Evolutionary conservation across 2,113 vertebrate species (phyloP).

Genomic region (Balaeniceps rex): DNA sequence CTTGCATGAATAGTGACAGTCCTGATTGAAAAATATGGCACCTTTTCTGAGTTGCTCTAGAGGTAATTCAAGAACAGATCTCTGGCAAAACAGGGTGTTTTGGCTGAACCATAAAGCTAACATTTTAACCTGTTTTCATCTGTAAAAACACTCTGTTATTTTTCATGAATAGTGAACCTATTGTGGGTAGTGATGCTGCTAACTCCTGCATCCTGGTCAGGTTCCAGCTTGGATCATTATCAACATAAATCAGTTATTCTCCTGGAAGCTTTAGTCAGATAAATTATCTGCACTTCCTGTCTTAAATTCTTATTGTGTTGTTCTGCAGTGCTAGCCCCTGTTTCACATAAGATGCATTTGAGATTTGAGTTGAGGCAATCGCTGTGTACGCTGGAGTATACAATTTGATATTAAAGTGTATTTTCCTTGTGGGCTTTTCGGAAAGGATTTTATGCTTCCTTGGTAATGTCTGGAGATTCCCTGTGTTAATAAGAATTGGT

Average conservation of each 20-base stretch:
- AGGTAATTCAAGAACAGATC: not conserved
- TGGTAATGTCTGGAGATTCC: constrained; percentile 27
- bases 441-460: constrained; percentile 1
- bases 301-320: constrained; percentile 36
- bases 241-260: constrained; percentile 44
- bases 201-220: constrained; percentile 13
- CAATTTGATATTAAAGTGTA: not conserved
- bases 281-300: constrained; percentile 62
- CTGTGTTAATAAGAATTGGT: constrained; percentile 20
- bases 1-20: not conserved
- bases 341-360: constrained; percentile 11
- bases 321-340: constrained; percentile 22
- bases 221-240: constrained; percentile 50
- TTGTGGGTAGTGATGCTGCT: not conserved
- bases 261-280: constrained; percentile 41
- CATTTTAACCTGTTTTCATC: not conserved
- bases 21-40: not conserved
- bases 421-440: not conserved
- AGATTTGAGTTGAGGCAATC: constrained; percentile 29
- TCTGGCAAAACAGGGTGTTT: not conserved
- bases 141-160: not conserved
- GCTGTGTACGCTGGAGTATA: not conserved
- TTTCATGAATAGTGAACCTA: not conserved
- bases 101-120: not conserved
- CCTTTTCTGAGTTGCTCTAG: not conserved